Base-by-base conservation (phyloP, 2,888 invertebrate genomes). In the Cheilosia soror region DNA sequence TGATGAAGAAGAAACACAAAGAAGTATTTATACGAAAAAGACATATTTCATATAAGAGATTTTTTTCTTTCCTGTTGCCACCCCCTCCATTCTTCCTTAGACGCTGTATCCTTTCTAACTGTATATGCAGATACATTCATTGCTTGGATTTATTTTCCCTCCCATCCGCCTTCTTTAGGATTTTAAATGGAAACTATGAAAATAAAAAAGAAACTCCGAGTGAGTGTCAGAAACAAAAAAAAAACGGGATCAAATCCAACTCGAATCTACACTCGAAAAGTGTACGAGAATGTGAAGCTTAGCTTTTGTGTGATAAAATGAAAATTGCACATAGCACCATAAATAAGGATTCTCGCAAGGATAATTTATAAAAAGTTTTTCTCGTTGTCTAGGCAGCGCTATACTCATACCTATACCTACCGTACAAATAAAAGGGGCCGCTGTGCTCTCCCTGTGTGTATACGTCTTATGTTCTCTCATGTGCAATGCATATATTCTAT, bases 301-400 rank as follows among this genome's bases (percentile, higher is more conserved):
- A 90, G 90, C 90, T 91, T 90, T 90, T 90, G 73, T 90, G 90
- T 90, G 91, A 91, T 91, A 91, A 92, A 92, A 92, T 91, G 90
- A 92, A 91, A 92, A 91, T 91, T 91, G 90, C 91, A 90, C 91
- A 91, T 89, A 85, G 89, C 89, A 89, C 89, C 88, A 92, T 92
- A 92, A 92, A 92, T 90, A 92, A 91, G 92, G 92, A 92, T 92
- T 91, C 91, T 92, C 92, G 89, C 90, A 92, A 92, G 91, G 90
- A 92, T 91, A 92, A 92, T 92, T 92, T 91, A 91, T 90, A 91
- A 91, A 91, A 92, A 89, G 90, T 90, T 91, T 89, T 89, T 88
- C 89, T 72, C 72, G 80, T 87, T 80, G 73, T 76, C 80, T 75
- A 77, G 77, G 60, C 69, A 25, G 33, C 47, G 44, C 25, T 72